Evolutionary conservation across 2,113 vertebrate genomes (phyloP).

Genomic region (Rhagologus leucostigma): DNA sequence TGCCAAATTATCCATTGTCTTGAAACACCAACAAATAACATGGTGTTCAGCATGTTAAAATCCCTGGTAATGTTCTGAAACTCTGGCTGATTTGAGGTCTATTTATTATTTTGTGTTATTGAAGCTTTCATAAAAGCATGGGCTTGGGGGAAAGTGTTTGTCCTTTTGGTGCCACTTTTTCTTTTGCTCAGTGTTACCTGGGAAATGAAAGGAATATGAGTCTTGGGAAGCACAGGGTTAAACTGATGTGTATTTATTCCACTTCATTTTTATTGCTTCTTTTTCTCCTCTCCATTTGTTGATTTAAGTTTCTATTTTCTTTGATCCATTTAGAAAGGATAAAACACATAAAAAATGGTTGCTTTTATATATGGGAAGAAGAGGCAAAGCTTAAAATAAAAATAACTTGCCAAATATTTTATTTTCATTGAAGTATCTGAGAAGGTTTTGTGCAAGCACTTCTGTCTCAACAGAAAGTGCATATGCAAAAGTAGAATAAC

Average conservation of each 20-base stretch:
- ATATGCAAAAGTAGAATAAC: neutral
- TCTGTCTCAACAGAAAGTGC: neutral
- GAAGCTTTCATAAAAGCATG: neutral
- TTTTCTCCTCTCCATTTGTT: neutral
- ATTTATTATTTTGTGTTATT: neutral
- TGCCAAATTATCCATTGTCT: neutral
- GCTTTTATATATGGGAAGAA: neutral
- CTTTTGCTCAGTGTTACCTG: neutral
- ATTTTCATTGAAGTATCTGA: neutral
- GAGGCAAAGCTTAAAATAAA: neutral
- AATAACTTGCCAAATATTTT: neutral
- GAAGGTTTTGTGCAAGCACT: neutral
- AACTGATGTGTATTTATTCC: neutral
- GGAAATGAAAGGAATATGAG: neutral
- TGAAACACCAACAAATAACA: neutral
- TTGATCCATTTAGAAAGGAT: neutral
- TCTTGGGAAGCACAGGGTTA: neutral
- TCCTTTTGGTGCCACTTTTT: neutral
- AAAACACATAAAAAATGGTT: neutral
- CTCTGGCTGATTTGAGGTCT: neutral
- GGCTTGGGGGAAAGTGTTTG: neutral
- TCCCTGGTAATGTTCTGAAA: neutral
- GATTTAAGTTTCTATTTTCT: neutral
- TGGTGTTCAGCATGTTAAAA: neutral
- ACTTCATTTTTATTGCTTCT: neutral